These are phyloP conservation scores for Parauchenoglanis ngamensis DNA, from an alignment of 2,797 vertebrate genomes.

Conservation along the genomic window DNA sequence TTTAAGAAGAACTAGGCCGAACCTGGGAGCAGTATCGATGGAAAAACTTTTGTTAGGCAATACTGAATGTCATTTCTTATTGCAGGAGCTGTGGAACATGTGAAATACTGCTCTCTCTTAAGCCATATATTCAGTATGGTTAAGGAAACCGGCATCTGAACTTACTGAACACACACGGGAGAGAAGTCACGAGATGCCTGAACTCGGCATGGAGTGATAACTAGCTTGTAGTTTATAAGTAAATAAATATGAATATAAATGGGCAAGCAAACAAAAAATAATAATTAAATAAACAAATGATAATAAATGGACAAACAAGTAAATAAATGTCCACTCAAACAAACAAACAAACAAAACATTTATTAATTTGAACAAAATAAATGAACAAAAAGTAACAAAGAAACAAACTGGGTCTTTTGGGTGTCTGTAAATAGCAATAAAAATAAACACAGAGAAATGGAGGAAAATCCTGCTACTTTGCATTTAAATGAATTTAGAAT, in stretches of 20 bases:
- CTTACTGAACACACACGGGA: neutral
- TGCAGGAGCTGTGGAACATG: neutral
- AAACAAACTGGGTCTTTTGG: neutral
- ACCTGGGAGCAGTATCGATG: neutral
- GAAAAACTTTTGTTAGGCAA: neutral
- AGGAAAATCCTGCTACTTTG: too few relatives aligned
- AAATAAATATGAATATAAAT: neutral
- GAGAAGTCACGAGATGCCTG: neutral
- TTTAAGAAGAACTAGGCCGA: conserved; percentile 22
- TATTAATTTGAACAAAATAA: neutral
- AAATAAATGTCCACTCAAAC: neutral
- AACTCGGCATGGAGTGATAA: conserved; percentile 6
- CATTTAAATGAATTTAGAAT: neutral
- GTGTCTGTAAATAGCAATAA: neutral
- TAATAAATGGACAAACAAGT: neutral
- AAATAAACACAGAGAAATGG: neutral
- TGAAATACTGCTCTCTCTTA: neutral
- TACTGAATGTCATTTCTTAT: too few relatives aligned
- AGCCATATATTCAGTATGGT: neutral
- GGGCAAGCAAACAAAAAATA: neutral
- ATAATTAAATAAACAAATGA: neutral
- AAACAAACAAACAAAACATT: neutral
- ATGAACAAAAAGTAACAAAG: neutral
- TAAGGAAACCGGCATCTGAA: neutral
- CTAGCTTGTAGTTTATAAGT: conserved; percentile 37